Evolutionary conservation across 2,888 invertebrate genomes (phyloP).

Genomic region (Nymphalis c-album): DNA sequence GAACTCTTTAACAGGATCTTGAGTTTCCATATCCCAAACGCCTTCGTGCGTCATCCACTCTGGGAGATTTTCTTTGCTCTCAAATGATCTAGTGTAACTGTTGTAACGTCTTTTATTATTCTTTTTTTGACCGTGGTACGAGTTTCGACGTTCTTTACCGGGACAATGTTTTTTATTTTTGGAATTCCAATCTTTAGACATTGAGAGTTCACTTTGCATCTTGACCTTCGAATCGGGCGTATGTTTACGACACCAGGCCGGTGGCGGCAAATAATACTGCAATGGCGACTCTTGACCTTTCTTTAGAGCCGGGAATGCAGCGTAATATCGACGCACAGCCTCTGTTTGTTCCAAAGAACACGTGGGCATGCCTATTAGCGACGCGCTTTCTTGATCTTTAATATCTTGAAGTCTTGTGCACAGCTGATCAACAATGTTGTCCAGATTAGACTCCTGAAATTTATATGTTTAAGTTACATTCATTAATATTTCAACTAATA

Average conservation of each 20-base stretch:
- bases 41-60: slow-evolving; percentile 81
- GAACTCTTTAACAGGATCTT: slow-evolving; percentile 76
- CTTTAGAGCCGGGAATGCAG: slow-evolving; percentile 87
- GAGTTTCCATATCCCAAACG: slow-evolving; percentile 76
- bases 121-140: slow-evolving; percentile 68
- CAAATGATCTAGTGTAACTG: slow-evolving; percentile 70
- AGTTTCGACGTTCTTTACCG: slow-evolving; percentile 73
- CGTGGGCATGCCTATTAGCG: slow-evolving; percentile 78
- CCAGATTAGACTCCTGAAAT: slow-evolving; percentile 88
- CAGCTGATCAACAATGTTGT: slow-evolving; percentile 91
- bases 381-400: slow-evolving; percentile 70
- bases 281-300: slow-evolving; percentile 73
- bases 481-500: not conserved
- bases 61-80: slow-evolving; percentile 73
- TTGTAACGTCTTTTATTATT: slow-evolving; percentile 66
- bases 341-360: slow-evolving; percentile 81
- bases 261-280: slow-evolving; percentile 73
- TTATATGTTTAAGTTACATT: not conserved
- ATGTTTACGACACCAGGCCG: slow-evolving; percentile 71
- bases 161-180: slow-evolving; percentile 64
- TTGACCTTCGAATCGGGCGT: slow-evolving; percentile 57
- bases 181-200: slow-evolving; percentile 65
- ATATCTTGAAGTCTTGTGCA: slow-evolving; percentile 89
- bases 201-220: slow-evolving; percentile 69
- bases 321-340: slow-evolving; percentile 88